Conservation (phyloP, 1,140 invertebrate genomes). For the Trichonephila clavata region DNA sequence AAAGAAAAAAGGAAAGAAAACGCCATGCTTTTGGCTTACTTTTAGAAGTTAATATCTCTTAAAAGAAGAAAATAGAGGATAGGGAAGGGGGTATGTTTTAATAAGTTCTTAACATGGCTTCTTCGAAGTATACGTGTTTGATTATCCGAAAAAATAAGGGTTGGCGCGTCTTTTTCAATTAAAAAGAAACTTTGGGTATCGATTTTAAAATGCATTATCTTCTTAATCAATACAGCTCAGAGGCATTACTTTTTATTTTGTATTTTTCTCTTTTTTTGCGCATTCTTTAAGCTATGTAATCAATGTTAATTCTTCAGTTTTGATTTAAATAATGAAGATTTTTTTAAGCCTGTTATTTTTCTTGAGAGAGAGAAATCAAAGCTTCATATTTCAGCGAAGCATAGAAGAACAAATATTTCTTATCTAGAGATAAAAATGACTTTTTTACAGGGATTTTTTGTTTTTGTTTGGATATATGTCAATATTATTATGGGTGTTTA, state of each 20-base stretch:
- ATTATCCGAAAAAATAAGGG: conserved; percentile 12
- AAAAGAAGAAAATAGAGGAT: neutral
- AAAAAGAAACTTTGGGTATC: conserved; percentile 47
- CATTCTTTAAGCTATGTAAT: neutral
- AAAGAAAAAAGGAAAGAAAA: neutral
- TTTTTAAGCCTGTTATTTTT: neutral
- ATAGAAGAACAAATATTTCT: too few species aligned
- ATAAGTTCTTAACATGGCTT: conserved; percentile 47
- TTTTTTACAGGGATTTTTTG: neutral
- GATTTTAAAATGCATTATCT: conserved; percentile 56
- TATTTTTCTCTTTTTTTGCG: neutral
- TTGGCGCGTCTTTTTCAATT: conserved; percentile 16
- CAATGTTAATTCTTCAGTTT: conserved; percentile 31
- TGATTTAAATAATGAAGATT: conserved; percentile 10
- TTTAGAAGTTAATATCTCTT: conserved; percentile 41
- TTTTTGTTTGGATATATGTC: neutral
- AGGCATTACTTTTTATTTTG: neutral
- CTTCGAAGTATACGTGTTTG: neutral
- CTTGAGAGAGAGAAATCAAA: neutral
- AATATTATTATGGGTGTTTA: neutral
- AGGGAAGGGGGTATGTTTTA: conserved; percentile 21
- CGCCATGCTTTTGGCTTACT: neutral
- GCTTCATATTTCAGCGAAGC: neutral
- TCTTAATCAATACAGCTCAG: conserved; percentile 33
- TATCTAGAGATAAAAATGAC: neutral